Evolutionary conservation across 2,113 vertebrate species (phyloP), one percentile per base, ranked within the genome.

Genomic region (Rattus norvegicus): DNA sequence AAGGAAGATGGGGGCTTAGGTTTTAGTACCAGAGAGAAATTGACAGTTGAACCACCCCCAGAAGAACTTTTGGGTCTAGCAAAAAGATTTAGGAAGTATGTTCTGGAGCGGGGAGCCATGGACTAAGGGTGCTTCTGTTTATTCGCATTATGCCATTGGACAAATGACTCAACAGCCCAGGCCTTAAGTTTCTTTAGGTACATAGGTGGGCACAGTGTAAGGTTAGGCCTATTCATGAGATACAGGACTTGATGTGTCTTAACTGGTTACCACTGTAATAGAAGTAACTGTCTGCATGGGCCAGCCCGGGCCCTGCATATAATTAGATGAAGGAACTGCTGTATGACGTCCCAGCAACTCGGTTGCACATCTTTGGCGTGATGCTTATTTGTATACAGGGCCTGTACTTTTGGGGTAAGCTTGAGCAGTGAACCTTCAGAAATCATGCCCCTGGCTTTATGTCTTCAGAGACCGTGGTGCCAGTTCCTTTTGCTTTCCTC

Each of bases 21-120:
- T 92, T 95, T 96, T 77, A 56, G 67, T 43, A 61, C 47, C 67
- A 61, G 77, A 59, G 72, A 77, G 49, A 94, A 95, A 36, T 13
- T 72, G 76, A 36, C 61, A 92, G 30, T 67, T 92, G 61, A 69
- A 76, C 54, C 26, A n/a, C 19, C 11, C 73, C 61, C 83, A 87
- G 70, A 81, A 26, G 20, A 59, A 6, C 28, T 86, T 91, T 56
- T 56, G 81, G 86, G 77, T 59, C 52, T 39, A 54, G 26, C 43
- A 7, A 63, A 13, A 70, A 10, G 39, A 73, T 20, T 43, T 63
- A 70, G 90, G 70, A 61, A 16, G 33, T 61, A 7, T 69, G 22
- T n/a, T 72, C 30, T 83, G 49, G 28, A 79, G 56, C 67, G 43
- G 28, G 16, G 16, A 17, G 3, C 63, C 24, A 3, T 43, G 33